phyloP scores from a whole-genome alignment of 2,797 vertebrate species.

The Zalophus californianus region DNA sequence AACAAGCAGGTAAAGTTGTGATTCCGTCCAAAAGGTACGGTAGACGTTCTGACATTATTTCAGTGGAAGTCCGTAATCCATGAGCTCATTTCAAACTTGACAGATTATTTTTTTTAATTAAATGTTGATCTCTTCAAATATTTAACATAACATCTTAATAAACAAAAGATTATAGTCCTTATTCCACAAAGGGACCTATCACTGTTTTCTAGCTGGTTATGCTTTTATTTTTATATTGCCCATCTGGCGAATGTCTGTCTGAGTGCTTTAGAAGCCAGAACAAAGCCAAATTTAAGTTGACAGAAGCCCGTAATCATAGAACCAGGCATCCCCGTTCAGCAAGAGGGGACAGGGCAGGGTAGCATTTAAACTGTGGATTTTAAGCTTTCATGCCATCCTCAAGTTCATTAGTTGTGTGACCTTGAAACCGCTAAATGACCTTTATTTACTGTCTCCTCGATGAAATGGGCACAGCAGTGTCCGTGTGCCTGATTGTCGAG shows the following conservation, averaged over 20 bases:
- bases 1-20: neutral
- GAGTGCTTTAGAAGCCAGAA: constrained; percentile 56
- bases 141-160: constrained; percentile 76
- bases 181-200: constrained; percentile 52
- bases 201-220: constrained; percentile 23
- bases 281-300: constrained; percentile 60
- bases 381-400: neutral
- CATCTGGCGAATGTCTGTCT: constrained; percentile 70
- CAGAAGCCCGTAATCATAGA: neutral
- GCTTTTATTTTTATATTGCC: constrained; percentile 64
- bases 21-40: neutral
- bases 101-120: constrained; percentile 77
- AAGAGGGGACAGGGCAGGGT: neutral
- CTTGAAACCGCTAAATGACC: neutral
- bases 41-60: neutral
- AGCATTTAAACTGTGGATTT: neutral
- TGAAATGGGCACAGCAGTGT: neutral
- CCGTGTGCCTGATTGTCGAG: too few species aligned
- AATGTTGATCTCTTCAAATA: constrained; percentile 82
- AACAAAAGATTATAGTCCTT: constrained; percentile 76
- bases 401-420: neutral
- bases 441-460: neutral
- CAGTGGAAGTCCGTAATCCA: constrained; percentile 5
- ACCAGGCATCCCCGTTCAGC: neutral
- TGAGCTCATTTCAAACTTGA: constrained; percentile 65